Conservation (phyloP, 2,888 invertebrate species). For the Diaprepes abbreviatus region DNA sequence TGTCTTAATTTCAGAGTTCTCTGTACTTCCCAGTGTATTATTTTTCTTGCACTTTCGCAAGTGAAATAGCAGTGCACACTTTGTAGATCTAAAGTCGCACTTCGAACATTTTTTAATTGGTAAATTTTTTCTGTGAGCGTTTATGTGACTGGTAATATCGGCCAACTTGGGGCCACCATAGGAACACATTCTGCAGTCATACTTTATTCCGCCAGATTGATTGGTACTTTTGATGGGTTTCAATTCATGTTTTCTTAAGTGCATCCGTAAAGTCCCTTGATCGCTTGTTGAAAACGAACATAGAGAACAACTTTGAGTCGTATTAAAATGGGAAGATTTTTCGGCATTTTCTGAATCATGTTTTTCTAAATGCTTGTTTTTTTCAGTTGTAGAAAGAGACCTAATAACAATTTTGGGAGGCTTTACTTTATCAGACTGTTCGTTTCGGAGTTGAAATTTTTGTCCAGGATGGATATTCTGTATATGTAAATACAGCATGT, state of each 20-base stretch:
- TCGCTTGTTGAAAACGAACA: neutral
- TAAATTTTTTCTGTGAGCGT: neutral
- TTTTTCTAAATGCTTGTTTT: neutral
- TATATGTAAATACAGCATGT: conserved; percentile 22
- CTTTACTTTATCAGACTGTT: neutral
- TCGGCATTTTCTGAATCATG: no score
- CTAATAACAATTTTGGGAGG: no score
- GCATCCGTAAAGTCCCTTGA: neutral
- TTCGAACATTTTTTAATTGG: neutral
- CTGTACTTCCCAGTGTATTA: no score
- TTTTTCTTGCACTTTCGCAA: no score
- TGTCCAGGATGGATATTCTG: conserved; percentile 36
- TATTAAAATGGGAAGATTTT: no score
- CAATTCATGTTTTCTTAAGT: neutral
- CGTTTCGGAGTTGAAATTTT: conserved; percentile 15
- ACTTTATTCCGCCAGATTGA: neutral
- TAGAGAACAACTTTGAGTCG: no score
- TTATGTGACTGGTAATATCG: neutral
- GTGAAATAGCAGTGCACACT: no score
- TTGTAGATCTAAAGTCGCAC: neutral
- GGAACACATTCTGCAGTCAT: neutral
- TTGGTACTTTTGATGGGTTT: neutral
- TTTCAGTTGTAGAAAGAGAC: neutral
- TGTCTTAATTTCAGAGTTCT: no score
- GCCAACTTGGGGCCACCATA: neutral